Conservation (phyloP, 2,113 vertebrate genomes). For the Orientallactaga bullata region DNA sequence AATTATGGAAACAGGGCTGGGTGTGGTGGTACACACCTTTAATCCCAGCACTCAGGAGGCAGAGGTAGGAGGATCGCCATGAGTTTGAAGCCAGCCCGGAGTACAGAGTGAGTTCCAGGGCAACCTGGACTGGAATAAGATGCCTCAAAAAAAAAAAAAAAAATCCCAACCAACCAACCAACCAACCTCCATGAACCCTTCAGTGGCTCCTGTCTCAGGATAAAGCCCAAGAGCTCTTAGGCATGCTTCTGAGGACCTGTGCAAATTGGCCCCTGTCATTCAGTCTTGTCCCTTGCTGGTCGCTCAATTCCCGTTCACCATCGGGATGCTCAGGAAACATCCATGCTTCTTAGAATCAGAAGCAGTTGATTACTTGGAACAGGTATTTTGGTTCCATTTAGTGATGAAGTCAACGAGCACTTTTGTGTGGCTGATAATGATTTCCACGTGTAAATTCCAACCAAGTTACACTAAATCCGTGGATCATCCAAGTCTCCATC, state of each 20-base stretch:
- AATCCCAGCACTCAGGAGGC: no score
- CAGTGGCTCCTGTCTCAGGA: neutral
- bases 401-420: neutral
- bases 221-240: neutral
- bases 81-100: no score
- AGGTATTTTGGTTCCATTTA: neutral
- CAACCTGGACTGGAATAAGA: no score
- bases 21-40: no score
- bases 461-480: accelerated
- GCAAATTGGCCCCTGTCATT: neutral
- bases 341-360: neutral
- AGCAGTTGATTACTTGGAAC: no score
- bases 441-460: neutral
- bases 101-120: no score
- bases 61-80: no score
- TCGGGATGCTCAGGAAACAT: neutral
- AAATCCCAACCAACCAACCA: neutral
- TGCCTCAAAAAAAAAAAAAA: no score
- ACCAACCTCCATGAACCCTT: neutral
- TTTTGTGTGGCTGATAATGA: neutral
- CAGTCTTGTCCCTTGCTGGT: accelerated
- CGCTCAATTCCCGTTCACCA: neutral
- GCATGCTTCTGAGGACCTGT: neutral
- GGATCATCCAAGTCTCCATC: neutral
- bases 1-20: neutral